A percentile compares a stretch with the other conserved stretches of the same genome.
Evolutionary conservation across 2,113 vertebrate genomes (phyloP).

Genomic region (Siniperca knerii): DNA sequence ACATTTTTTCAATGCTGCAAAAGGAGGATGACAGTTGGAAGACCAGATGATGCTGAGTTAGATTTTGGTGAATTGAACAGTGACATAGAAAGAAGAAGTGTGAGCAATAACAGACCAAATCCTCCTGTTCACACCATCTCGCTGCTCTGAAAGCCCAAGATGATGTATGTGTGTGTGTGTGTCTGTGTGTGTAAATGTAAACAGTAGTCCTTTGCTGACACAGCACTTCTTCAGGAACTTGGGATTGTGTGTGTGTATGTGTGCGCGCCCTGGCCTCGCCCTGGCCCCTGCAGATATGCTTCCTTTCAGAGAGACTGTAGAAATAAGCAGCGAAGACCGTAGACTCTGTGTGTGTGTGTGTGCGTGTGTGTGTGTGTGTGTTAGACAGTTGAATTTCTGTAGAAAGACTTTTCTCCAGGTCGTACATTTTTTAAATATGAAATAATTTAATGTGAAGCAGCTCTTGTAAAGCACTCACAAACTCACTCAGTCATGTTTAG

Average conservation of each 20-base stretch:
- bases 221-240: slow-evolving; percentile 68
- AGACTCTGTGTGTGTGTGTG: neutral
- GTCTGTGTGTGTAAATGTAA: slow-evolving; percentile 29
- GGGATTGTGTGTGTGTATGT: slow-evolving; percentile 33
- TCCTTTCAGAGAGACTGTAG: slow-evolving; percentile 55
- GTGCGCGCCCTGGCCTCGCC: slow-evolving; percentile 17
- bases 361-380: neutral
- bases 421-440: neutral
- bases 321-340: slow-evolving; percentile 50
- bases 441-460: slow-evolving; percentile 2
- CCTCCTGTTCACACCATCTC: slow-evolving; percentile 10
- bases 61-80: slow-evolving; percentile 31
- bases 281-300: slow-evolving; percentile 69
- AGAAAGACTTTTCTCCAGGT: neutral
- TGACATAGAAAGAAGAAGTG: neutral
- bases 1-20: slow-evolving; percentile 12
- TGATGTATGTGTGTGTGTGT: slow-evolving; percentile 17
- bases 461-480: slow-evolving; percentile 2
- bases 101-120: slow-evolving; percentile 18
- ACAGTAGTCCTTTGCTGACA: slow-evolving; percentile 59
- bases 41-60: slow-evolving; percentile 10
- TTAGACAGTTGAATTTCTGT: too few species aligned
- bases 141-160: slow-evolving; percentile 36
- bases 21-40: slow-evolving; percentile 7
- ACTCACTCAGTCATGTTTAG: neutral